Evolutionary conservation across 2,888 invertebrate species (phyloP).

Genomic region (Dolichopus griseipennis): DNA sequence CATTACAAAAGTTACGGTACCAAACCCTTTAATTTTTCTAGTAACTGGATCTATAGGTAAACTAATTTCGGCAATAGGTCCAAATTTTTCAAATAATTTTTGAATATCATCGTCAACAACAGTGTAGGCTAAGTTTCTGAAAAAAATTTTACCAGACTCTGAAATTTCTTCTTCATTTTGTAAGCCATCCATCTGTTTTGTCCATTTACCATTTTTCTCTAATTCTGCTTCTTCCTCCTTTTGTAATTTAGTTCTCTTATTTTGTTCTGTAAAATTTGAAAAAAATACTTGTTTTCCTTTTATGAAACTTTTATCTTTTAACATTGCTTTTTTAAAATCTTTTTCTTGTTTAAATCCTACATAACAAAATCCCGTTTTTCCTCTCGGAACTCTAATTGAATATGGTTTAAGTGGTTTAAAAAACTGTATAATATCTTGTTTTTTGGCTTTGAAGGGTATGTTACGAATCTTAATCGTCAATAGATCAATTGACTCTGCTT

Average conservation of each 20-base stretch:
- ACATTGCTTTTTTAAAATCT: constrained; percentile 67
- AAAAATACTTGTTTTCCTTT: constrained; percentile 57
- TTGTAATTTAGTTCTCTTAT: constrained; percentile 36
- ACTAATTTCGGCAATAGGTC: constrained; percentile 76
- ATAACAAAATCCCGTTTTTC: constrained; percentile 76
- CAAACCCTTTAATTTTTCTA: constrained; percentile 81
- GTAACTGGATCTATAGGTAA: constrained; percentile 78
- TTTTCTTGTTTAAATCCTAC: constrained; percentile 81
- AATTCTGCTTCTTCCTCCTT: constrained; percentile 21
- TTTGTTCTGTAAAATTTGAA: constrained; percentile 45
- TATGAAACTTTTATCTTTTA: constrained; percentile 78
- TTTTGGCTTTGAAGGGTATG: constrained; percentile 67
- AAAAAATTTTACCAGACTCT: constrained; percentile 86
- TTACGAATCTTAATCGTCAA: constrained; percentile 67
- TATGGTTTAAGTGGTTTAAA: constrained; percentile 71
- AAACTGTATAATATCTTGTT: constrained; percentile 76
- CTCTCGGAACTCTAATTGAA: constrained; percentile 69
- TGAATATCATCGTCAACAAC: constrained; percentile 79
- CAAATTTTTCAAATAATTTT: constrained; percentile 73
- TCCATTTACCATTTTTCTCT: constrained; percentile 48
- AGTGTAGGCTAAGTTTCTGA: constrained; percentile 82
- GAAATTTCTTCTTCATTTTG: constrained; percentile 70
- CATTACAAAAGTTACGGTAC: constrained; percentile 82
- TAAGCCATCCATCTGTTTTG: constrained; percentile 52
- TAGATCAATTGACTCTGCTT: constrained; percentile 40